Conservation (phyloP, 2,113 vertebrate species). For the Sterna hirundo region DNA sequence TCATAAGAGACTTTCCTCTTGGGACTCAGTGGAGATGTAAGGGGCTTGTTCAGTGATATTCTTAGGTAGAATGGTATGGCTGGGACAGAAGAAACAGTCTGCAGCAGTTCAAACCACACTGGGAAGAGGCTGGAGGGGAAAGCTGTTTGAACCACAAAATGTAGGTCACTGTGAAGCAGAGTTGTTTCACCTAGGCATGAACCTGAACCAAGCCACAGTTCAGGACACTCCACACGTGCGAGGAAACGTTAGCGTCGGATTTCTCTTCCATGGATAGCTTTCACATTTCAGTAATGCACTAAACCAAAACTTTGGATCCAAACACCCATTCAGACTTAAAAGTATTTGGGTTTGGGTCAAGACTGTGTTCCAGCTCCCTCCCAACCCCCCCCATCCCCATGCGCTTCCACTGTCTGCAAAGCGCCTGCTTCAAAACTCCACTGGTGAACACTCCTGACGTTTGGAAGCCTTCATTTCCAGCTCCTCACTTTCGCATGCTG, state of each 20-base stretch:
- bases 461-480: background rate
- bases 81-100: background rate
- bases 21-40: background rate
- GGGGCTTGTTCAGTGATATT: background rate
- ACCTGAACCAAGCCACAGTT: background rate
- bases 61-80: background rate
- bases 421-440: background rate
- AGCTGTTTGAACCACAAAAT: background rate
- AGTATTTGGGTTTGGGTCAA: background rate
- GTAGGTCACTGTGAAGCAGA: background rate
- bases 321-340: background rate
- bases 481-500: background rate
- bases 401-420: background rate
- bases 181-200: background rate
- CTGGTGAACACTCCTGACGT: background rate
- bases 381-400: background rate
- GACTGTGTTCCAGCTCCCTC: background rate
- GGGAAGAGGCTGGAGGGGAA: background rate
- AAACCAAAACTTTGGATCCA: background rate
- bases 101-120: background rate
- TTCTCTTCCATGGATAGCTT: background rate
- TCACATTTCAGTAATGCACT: background rate
- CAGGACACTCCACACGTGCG: accelerated
- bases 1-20: background rate
- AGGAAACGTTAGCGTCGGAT: background rate